These are phyloP conservation scores for Piezodorus guildinii DNA, from an alignment of 1,140 invertebrate genomes.

Conservation along the genomic window DNA sequence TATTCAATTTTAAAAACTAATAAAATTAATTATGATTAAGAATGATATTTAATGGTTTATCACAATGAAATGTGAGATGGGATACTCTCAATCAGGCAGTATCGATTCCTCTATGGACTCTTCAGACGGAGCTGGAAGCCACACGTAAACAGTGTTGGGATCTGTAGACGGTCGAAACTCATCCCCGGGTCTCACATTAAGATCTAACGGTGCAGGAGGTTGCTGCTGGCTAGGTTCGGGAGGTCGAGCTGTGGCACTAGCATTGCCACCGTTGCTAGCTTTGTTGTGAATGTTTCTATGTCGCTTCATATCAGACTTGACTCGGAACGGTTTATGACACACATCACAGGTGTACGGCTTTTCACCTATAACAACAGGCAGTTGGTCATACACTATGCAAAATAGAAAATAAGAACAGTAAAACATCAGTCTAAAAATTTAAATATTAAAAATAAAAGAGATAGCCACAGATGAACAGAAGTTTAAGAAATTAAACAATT, in stretches of 20 bases:
- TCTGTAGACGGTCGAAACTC: neutral
- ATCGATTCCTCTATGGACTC: neutral
- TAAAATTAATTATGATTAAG: neutral
- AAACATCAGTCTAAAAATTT: too few relatives aligned
- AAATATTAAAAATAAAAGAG: too few relatives aligned
- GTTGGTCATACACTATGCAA: too few relatives aligned
- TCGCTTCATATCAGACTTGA: conserved; percentile 75
- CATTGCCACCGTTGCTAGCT: conserved; percentile 31
- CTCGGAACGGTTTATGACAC: conserved; percentile 73
- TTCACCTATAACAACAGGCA: conserved; percentile 34
- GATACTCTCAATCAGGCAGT: neutral
- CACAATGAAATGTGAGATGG: neutral
- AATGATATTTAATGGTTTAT: neutral
- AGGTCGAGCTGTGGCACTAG: neutral
- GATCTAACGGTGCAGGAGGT: conserved; percentile 2
- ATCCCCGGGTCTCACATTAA: conserved; percentile 19
- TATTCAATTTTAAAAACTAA: neutral
- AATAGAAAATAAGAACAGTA: too few relatives aligned
- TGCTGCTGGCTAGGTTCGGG: neutral
- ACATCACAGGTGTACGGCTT: conserved; percentile 65
- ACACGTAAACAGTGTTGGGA: conserved; percentile 22
- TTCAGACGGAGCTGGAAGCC: conserved; percentile 19
- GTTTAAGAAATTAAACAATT: too few relatives aligned
- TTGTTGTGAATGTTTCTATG: conserved; percentile 68
- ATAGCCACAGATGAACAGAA: too few relatives aligned